Conservation (phyloP, 1,140 invertebrate species). For the Octopus bimaculoides region DNA sequence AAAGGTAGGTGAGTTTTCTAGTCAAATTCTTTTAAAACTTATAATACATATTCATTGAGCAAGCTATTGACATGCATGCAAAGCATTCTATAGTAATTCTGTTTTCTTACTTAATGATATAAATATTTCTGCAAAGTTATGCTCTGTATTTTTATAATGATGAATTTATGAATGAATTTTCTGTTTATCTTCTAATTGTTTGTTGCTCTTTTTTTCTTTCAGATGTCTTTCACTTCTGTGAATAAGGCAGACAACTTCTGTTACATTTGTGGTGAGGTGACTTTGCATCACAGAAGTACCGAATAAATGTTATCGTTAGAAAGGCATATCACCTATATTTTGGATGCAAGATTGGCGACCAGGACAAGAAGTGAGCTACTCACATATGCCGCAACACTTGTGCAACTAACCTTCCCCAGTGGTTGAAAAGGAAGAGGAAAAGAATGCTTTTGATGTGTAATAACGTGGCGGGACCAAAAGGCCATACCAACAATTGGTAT, state of each 20-base stretch:
- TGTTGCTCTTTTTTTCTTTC: neutral
- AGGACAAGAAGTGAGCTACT: neutral
- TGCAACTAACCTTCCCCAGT: neutral
- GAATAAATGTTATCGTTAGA: neutral
- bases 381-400: constrained; percentile 1
- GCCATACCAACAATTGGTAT: neutral
- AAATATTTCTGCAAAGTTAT: too few relatives aligned
- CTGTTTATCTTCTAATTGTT: too few relatives aligned
- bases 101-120: too few relatives aligned
- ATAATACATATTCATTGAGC: too few relatives aligned
- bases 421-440: neutral
- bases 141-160: too few relatives aligned
- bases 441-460: neutral
- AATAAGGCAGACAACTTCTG: constrained; percentile 1
- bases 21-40: too few relatives aligned
- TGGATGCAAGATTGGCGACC: neutral
- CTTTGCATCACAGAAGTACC: neutral
- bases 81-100: too few relatives aligned
- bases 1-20: too few relatives aligned
- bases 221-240: neutral
- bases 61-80: too few relatives aligned
- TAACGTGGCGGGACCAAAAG: neutral
- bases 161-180: too few relatives aligned
- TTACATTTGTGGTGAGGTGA: neutral
- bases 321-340: neutral